Evolutionary conservation across 2,113 vertebrate species (phyloP).

Genomic region (Brachypodius melanocephalos): DNA sequence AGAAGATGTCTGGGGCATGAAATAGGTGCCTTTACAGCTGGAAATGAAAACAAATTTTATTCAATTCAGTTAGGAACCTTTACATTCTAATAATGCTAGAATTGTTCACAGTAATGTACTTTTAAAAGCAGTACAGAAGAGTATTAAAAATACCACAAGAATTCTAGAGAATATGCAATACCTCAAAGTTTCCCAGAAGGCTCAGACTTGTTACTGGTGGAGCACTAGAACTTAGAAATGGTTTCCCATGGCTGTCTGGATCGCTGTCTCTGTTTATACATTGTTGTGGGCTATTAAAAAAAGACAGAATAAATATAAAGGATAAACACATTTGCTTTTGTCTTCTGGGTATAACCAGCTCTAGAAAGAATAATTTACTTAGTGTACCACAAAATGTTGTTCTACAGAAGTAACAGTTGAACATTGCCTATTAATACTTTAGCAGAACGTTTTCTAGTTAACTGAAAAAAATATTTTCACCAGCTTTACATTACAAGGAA

Average conservation of each 20-base stretch:
- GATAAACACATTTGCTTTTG: conserved; percentile 35
- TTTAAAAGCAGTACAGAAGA: conserved; percentile 4
- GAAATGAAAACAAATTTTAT: conserved; percentile 23
- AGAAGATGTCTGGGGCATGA: neutral
- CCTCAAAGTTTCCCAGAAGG: conserved; percentile 99
- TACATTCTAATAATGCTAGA: neutral
- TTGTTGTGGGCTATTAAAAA: conserved; percentile 67
- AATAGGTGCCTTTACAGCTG: neutral
- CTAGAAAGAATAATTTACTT: neutral
- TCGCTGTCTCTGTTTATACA: conserved; percentile 83
- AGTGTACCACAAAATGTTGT: neutral
- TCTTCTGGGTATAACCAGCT: conserved; percentile 15
- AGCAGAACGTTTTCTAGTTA: neutral
- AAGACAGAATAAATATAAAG: conserved; percentile 1
- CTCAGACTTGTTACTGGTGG: conserved; percentile 92
- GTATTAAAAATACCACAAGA: conserved; percentile 32
- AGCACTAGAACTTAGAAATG: conserved; percentile 91
- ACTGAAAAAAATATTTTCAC: neutral
- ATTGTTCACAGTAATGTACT: neutral
- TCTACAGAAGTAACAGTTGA: neutral
- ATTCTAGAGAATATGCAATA: conserved; percentile 67
- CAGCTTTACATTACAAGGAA: neutral
- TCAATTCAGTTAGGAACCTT: conserved; percentile 3
- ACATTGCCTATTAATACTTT: neutral
- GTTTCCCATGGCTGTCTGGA: conserved; percentile 80